Percentiles rank a stretch among this genome's conserved stretches.
Evolutionary conservation across 2,888 invertebrate species (phyloP).

Genomic region (Euproctis similis): DNA sequence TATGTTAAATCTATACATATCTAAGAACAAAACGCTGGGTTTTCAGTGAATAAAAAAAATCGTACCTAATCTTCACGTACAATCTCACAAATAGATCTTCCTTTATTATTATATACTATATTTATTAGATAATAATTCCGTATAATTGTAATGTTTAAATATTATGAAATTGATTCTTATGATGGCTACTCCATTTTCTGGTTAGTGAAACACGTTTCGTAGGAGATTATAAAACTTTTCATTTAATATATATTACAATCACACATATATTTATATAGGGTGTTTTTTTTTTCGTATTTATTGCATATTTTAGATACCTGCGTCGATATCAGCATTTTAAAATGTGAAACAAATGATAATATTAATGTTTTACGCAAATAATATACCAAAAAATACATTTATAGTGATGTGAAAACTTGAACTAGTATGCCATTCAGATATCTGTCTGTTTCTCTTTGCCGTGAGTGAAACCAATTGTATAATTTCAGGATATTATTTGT

Average conservation of each 20-base stretch:
- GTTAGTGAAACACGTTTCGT: constrained; percentile 49
- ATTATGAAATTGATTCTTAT: constrained; percentile 49
- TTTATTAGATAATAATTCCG: no score
- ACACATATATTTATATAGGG: constrained; percentile 6
- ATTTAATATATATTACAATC: constrained; percentile 17
- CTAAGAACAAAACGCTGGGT: constrained; percentile 25
- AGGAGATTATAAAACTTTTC: constrained; percentile 26
- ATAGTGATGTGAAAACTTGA: no score
- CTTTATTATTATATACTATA: constrained; percentile 27
- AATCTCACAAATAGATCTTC: constrained; percentile 35
- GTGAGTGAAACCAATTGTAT: no score
- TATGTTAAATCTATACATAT: constrained; percentile 22
- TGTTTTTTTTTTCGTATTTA: constrained; percentile 6
- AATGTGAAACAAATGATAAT: constrained; percentile 14
- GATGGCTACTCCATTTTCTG: constrained; percentile 56
- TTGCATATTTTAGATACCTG: constrained; percentile 25
- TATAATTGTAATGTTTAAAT: constrained; percentile 24
- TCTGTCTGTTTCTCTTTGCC: no score
- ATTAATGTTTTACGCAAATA: no score
- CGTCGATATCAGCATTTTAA: no score
- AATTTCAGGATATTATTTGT: no score
- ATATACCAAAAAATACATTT: no score
- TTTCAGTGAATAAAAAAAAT: constrained; percentile 25
- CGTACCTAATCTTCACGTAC: constrained; percentile 33
- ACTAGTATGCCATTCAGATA: no score